Evolutionary conservation across 2,888 invertebrate species (phyloP).

Genomic region (Epinotia nisella): DNA sequence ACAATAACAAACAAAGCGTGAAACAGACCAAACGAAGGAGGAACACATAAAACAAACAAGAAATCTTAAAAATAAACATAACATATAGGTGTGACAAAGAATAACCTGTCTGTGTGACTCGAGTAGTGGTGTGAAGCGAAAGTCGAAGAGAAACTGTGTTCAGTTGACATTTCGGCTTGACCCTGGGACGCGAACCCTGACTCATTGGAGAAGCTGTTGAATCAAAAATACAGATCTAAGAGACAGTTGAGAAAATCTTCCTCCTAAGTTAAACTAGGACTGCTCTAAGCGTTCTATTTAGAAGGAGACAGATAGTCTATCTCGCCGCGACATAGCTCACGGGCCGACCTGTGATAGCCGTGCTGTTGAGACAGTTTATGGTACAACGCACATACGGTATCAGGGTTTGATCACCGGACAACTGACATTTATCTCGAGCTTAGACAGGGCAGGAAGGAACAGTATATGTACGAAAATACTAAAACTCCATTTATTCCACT

Average conservation of each 20-base stretch:
- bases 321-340: too few species aligned
- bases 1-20: slow-evolving; percentile 75
- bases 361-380: background rate
- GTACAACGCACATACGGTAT: slow-evolving; percentile 6
- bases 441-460: background rate
- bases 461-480: background rate
- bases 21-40: slow-evolving; percentile 51
- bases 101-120: slow-evolving; percentile 78
- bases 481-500: background rate
- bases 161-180: slow-evolving; percentile 76
- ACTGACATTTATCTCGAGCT: slow-evolving; percentile 10
- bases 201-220: slow-evolving; percentile 80
- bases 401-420: slow-evolving; percentile 5
- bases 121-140: slow-evolving; percentile 79
- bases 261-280: background rate
- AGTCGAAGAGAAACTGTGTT: slow-evolving; percentile 77
- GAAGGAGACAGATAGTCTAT: too few species aligned
- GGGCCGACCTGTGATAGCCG: too few species aligned
- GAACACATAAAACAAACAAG: slow-evolving; percentile 46
- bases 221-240: slow-evolving; percentile 24
- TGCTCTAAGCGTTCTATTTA: background rate
- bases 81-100: slow-evolving; percentile 29
- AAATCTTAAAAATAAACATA: slow-evolving; percentile 45
- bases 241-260: background rate
- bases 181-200: slow-evolving; percentile 83